phyloP scores from a whole-genome alignment of 2,888 invertebrate genomes.

The Drosophila aldrichi region DNA sequence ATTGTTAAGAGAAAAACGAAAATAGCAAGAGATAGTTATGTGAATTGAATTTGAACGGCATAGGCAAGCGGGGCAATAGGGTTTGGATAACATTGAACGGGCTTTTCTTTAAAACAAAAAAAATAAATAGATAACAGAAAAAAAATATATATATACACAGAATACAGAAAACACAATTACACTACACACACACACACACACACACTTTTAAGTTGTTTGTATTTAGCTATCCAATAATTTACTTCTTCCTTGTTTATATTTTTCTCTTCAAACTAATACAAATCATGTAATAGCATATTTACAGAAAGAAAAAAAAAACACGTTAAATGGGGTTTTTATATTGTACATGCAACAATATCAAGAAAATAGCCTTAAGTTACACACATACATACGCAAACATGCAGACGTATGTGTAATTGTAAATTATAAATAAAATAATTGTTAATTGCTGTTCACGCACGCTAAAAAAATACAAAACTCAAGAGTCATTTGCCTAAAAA shows the following conservation, averaged over 20 bases:
- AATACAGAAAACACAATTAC: constrained; percentile 13
- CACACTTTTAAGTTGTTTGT: constrained; percentile 46
- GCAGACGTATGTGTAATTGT: constrained; percentile 13
- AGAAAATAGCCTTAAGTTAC: constrained; percentile 55
- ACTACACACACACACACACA: constrained; percentile 33
- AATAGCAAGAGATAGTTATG: constrained; percentile 48
- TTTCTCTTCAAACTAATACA: constrained; percentile 50
- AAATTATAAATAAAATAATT: constrained; percentile 51
- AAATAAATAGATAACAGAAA: not conserved
- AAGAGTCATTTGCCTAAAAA: constrained; percentile 55
- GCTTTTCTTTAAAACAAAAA: constrained; percentile 60
- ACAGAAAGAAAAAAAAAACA: constrained; percentile 19
- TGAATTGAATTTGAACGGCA: constrained; percentile 52
- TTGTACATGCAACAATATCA: constrained; percentile 43
- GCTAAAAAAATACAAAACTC: constrained; percentile 49
- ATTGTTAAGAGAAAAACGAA: constrained; percentile 73
- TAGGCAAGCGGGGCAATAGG: constrained; percentile 61
- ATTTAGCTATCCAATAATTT: constrained; percentile 40
- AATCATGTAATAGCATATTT: constrained; percentile 45
- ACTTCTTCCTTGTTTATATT: constrained; percentile 54
- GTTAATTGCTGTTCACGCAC: constrained; percentile 72
- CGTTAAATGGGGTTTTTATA: constrained; percentile 52
- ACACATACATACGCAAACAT: constrained; percentile 11
- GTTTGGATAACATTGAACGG: constrained; percentile 52
- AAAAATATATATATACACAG: constrained; percentile 19